These are phyloP conservation scores for Neuroterus valhalla DNA, from an alignment of 1,140 invertebrate genomes.

Conservation along the genomic window DNA sequence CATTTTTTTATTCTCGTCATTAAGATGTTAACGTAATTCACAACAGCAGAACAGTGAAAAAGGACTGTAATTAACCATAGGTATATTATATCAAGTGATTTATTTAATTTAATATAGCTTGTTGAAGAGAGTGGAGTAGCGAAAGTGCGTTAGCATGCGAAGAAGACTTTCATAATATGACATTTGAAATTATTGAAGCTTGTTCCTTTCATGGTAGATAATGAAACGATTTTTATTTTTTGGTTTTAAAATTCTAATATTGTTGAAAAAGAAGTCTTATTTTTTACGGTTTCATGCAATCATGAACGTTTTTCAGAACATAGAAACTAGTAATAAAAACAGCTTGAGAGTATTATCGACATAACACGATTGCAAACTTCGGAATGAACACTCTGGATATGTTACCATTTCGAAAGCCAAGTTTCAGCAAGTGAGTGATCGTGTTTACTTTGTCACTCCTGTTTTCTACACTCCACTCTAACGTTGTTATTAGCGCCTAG, in stretches of 20 bases:
- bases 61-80: slow-evolving; percentile 45
- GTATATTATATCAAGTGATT: slow-evolving; percentile 46
- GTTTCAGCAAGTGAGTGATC: background rate
- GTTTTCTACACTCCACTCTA: slow-evolving; percentile 17
- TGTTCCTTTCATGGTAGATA: too few relatives aligned
- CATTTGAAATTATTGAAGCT: too few relatives aligned
- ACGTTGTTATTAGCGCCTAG: slow-evolving; percentile 18
- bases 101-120: slow-evolving; percentile 48
- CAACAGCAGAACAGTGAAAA: slow-evolving; percentile 36
- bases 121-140: slow-evolving; percentile 44
- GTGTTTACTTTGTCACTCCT: slow-evolving; percentile 3
- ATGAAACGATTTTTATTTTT: background rate
- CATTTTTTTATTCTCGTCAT: slow-evolving; percentile 46
- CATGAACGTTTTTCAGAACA: slow-evolving; percentile 3
- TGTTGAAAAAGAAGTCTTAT: background rate
- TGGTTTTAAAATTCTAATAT: slow-evolving; percentile 15
- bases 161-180: background rate
- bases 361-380: slow-evolving; percentile 3
- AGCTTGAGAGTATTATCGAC: slow-evolving; percentile 9
- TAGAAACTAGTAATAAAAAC: background rate
- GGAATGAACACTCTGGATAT: slow-evolving; percentile 8
- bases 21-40: slow-evolving; percentile 37
- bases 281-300: slow-evolving; percentile 14
- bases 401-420: slow-evolving; percentile 17
- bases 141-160: slow-evolving; percentile 10